Percentiles rank a stretch among this genome's conserved stretches.
Conservation (phyloP, 37 sponge, comb jelly and placozoan genomes). For the Trichoplax adhaerens region DNA sequence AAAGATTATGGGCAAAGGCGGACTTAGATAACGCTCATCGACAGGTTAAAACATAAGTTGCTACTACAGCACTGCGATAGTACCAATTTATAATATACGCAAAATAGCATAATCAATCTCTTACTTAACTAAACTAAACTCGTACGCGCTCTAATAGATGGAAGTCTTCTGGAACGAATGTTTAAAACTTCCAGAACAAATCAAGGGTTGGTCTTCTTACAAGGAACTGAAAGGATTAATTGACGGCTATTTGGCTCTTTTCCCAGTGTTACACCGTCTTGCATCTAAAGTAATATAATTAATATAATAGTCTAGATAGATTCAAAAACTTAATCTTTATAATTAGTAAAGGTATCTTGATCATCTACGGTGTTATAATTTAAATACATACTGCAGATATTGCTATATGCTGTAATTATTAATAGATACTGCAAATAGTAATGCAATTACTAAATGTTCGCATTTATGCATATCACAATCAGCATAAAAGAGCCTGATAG, state of each 20-base stretch:
- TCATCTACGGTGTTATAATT: no score
- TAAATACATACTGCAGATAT: no score
- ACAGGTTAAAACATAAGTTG: no score
- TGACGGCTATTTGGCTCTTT: conserved; percentile 29
- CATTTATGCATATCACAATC: no score
- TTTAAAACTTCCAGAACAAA: conserved; percentile 38
- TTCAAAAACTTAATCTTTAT: no score
- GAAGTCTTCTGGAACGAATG: conserved; percentile 10
- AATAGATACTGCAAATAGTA: no score
- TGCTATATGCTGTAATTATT: no score
- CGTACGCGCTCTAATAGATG: conserved; percentile 7
- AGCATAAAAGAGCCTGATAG: no score
- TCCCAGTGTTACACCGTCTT: conserved; percentile 58
- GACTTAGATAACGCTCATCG: conserved; percentile 21
- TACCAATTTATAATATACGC: conserved; percentile 8
- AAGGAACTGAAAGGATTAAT: conserved; percentile 40
- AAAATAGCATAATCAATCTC: conserved; percentile 3
- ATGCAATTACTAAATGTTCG: no score
- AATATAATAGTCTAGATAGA: neutral
- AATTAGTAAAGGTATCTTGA: no score
- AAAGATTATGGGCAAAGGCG: conserved; percentile 68
- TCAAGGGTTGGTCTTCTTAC: conserved; percentile 71
- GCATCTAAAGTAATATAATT: conserved; percentile 26
- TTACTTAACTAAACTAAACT: conserved; percentile 22
- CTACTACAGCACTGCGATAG: neutral